Percentiles rank a stretch among this genome's conserved stretches.
These are phyloP conservation scores for Orcinus orca DNA, from an alignment of 2,113 vertebrate species.

Conservation along the genomic window DNA sequence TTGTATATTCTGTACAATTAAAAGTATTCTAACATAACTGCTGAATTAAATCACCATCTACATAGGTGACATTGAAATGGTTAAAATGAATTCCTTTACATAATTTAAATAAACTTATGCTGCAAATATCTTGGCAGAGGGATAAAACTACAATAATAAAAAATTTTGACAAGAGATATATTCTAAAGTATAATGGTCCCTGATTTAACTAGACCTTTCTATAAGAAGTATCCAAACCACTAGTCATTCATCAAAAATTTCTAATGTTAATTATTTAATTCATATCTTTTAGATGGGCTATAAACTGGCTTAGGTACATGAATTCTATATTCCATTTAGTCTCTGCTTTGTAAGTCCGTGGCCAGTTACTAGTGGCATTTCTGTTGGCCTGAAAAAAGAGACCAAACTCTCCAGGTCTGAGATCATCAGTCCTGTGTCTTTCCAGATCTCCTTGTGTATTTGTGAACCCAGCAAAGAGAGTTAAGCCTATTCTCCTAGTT, in stretches of 20 bases:
- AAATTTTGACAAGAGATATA: not conserved
- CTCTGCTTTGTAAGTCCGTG: slow-evolving; percentile 64
- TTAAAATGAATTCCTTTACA: not conserved
- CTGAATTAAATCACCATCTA: not conserved
- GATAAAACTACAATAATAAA: not conserved
- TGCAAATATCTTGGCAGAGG: not conserved
- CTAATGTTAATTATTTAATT: slow-evolving; percentile 52
- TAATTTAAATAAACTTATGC: not conserved
- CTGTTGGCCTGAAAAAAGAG: slow-evolving; percentile 55
- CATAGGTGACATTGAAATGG: not conserved
- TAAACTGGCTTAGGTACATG: slow-evolving; percentile 50
- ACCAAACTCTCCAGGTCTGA: slow-evolving; percentile 54
- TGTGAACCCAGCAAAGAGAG: slow-evolving; percentile 78
- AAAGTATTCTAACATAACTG: not conserved
- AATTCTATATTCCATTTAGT: slow-evolving; percentile 55
- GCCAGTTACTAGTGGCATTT: slow-evolving; percentile 71
- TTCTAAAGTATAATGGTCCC: not conserved
- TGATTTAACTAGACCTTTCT: not conserved
- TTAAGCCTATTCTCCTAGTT: slow-evolving; percentile 85
- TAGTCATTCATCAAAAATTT: slow-evolving; percentile 42
- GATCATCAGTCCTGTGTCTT: slow-evolving; percentile 40
- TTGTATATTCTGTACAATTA: not conserved
- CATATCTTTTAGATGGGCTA: slow-evolving; percentile 38
- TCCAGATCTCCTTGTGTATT: slow-evolving; percentile 48
- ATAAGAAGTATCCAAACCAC: not conserved